Base-by-base conservation (phyloP, 2,888 invertebrate species). In the Drosophila stalkeri region DNA sequence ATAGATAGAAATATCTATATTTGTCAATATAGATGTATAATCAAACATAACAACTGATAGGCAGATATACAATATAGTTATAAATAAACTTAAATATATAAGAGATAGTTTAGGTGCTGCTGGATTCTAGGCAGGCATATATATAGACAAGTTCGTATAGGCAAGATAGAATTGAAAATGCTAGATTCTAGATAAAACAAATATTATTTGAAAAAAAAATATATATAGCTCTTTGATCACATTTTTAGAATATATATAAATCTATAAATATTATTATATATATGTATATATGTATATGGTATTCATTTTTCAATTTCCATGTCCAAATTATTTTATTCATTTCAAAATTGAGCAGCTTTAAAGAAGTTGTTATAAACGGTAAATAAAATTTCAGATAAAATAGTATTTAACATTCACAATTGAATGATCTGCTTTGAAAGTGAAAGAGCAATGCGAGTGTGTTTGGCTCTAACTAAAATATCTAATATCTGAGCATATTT, bases 401-500 rank as follows among this genome's bases (percentile, higher is more conserved):
- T 39, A 14, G 14, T 20, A 37, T 39, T 31, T 31, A 20, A 18
- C 39, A 16, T 43, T 16, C 23, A 33, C 44, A 54, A 54, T 46
- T 39, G 44, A 20, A 46, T 54, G 46, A 16, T 46, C 31, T 31
- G 31, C 31, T 59, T 20, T 31, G 46, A 65, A 71, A 69, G 68
- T 63, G 64, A 80, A 73, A 70, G 69, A 67, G 39, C 27, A 52
- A 27, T 23, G 35, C 31, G 39, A 70, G 49, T 60, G 49, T 60
- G 35, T 18, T 35, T 64, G 62, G 59, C 52, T 51, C 14, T 44
- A 20, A 23, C 31, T 43, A 35, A 72, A 72, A 64, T 68, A 60
- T 49, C 52, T 61, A 67, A 76, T 62, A 76, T 78, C 64, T 66
- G 9, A 49, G 41, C 57, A 64, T 55, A 82, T 82, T 81, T 82